Base-by-base conservation (phyloP, 2,113 vertebrate species). In the Carassius auratus region DNA sequence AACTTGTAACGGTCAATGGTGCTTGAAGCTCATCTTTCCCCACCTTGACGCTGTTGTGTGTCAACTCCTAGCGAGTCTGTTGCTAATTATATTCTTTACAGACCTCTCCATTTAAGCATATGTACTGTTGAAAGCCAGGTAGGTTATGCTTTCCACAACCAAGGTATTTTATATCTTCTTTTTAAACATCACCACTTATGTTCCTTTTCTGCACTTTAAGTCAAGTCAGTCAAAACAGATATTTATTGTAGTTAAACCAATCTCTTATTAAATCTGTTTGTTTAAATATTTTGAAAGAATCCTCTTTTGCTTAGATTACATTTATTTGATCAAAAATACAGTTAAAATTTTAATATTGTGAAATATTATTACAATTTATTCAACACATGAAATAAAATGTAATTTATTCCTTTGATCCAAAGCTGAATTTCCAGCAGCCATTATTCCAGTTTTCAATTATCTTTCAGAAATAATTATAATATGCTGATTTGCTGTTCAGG, bases 101-200 rank as follows among this genome's bases (percentile, higher is more conserved):
- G 73, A 75, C 42, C n/a, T 75, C 73, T 75, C 73, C 21, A 75
- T 75, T 75, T 50, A n/a, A 45, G n/a, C 73, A 50, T 75, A 48
- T 26, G 23, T 75, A 42, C 73, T 75, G 73, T 50, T 75, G 69
- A 73, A 73, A 73, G n/a, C 8, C 6, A 23, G 5, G 71, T 50
- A 50, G 36, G 36, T 42, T 42, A 48, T 75, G 13, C 73, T 75
- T 50, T 75, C 73, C 73, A 15, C 42, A 50, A 42, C n/a, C n/a
- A 45, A 50, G 73, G 5, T 5, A 75, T 75, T 75, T n/a, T 42
- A 42, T 12, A 73, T 12, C 9, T 73, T 42, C 69, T 21, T 42
- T 45, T 45, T 45, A 45, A 75, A 48, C 5, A 26, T 50, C 71
- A 48, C 69, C 71, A 74, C 71, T 74, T 50, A 50, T 50, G 71